Evolutionary conservation across 1,140 invertebrate genomes (phyloP), one percentile per base, ranked within the genome.

Genomic region (Bombus vancouverensis): DNA sequence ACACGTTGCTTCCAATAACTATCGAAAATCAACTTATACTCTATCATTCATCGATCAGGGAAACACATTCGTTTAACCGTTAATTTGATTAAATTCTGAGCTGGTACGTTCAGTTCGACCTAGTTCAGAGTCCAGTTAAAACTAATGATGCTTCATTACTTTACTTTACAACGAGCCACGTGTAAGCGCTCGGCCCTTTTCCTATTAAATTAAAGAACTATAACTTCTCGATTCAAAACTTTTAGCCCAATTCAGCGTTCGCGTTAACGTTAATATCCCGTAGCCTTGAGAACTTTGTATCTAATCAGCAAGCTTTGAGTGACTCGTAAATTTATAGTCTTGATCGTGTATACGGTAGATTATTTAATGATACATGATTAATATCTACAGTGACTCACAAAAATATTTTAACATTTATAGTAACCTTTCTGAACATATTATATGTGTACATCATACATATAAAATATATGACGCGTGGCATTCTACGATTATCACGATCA

Each of bases 31-130:
- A 39, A 65, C 18, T 25, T 42, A 32, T 12, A 25, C 59, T 32
- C 37, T 32, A 78, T 65, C 42, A 66, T 78, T 78, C 57, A n/a
- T 65, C 57, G 57, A 65, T 25, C n/a, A 78, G 2, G 34, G 28
- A 78, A 78, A 66, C 28, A 25, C n/a, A 42, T 65, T 28, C 32
- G 74, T 37, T 47, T 34, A 25, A 22, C 15, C 18, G 37, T 34
- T 78, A 78, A 78, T 78, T 78, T 78, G 37, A 65, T 78, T 57
- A 25, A 65, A 44, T 18, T 37, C 8, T 32, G 28, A 78, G 32
- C 75, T 25, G 18, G 2, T 65, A 22, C 75, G 8, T 39, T 28
- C 3, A 42, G 59, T 32, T 65, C 22, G 59, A 78, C 75, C 75
- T 39, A 65, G 59, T 65, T 62, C 39, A 34, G 34, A 77, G 75